Base-by-base conservation (phyloP, 2,113 vertebrate genomes). In the Cephalopterus ornatus region DNA sequence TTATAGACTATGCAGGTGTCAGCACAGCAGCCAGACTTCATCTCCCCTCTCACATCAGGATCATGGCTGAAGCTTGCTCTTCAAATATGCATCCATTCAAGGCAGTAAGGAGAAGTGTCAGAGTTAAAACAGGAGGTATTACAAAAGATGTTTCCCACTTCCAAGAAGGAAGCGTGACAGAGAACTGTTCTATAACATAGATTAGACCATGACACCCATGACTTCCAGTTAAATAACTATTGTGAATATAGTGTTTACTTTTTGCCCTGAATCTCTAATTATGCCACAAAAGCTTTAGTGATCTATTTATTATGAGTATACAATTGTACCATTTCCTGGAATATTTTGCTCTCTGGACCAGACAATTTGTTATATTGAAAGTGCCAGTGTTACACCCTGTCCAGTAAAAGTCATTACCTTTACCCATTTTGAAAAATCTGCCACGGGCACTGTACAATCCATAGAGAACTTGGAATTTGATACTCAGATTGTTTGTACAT, bases 301-400 rank as follows among this genome's bases (percentile, higher is more conserved):
- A 81, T n/a, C 63, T 50, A 78, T 62, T 89, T 72, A 88, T 89
- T 97, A 84, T 61, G 65, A 65, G n/a, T 72, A 93, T 44, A 93
- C 56, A 91, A 49, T 89, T 91, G 88, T 90, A 95, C 91, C 88
- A 95, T 86, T 95, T 92, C 88, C 86, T 93, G 89, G 80, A 94
- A 93, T 82, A 35, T 93, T 93, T 39, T 83, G 41, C 72, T 93
- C 53, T 89, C 71, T 73, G 44, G 61, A 93, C 37, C 76, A 96
- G 73, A 91, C 44, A 59, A 83, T 70, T 92, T 95, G 76, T 71
- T 93, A 92, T 59, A 46, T 6, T 87, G 50, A 62, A 92, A 95
- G 75, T 65, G 61, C 83, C 68, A 82, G 26, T 77, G 92, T 65
- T 95, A 92, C 85, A 91, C 85, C 82, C 92, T 70, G 59, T 42